Evolutionary conservation across 2,113 vertebrate species (phyloP), one percentile per base, ranked within the genome.

Genomic region (Polypterus senegalus): DNA sequence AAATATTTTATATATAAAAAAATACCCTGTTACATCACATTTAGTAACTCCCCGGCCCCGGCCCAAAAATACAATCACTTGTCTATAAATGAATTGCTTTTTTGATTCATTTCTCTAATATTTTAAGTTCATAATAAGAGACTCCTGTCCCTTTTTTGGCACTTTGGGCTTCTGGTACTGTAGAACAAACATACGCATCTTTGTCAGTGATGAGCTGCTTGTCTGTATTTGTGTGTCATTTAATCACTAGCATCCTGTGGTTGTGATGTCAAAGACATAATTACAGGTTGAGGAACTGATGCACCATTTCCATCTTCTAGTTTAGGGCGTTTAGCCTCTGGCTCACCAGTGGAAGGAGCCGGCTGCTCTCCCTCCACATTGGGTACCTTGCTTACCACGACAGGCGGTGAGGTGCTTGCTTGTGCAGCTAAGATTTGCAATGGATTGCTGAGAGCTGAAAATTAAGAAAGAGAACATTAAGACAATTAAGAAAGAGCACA

Each of bases 391-490:
- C 80, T 89, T 74, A 98, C 87, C 61, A 92, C 77, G 59, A 94
- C 93, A 0, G 94, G 94, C 3, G 92, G 84, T 51, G 94, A 98
- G 0, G 91, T 97, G 69, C 93, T 97, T 3, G 95, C 95, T 79
- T 98, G 95, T 54, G 94, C 87, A 3, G 95, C 95, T 46, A 98
- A 74, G 63, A 98, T 93, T 83, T 98, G 95, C 73, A 98, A 79
- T 56, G 94, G 92, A 58, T 88, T 97, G 65, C 81, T 88, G 48
- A 97, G 82, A 70, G 90, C 94, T 98, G 76, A 3, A 9, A 2
- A 3, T 56, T 4, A 57, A 54, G 7, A 62, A 5, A 52, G 4
- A 4, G 61, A 51, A 47, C 5, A 58, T 8, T 27, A 59, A 51
- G 27, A 27, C 27, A 27, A 27, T 27, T 27, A 27, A 27, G 27